These are phyloP conservation scores for Echeneis naucrates DNA, from an alignment of 2,797 vertebrate genomes.

Conservation along the genomic window DNA sequence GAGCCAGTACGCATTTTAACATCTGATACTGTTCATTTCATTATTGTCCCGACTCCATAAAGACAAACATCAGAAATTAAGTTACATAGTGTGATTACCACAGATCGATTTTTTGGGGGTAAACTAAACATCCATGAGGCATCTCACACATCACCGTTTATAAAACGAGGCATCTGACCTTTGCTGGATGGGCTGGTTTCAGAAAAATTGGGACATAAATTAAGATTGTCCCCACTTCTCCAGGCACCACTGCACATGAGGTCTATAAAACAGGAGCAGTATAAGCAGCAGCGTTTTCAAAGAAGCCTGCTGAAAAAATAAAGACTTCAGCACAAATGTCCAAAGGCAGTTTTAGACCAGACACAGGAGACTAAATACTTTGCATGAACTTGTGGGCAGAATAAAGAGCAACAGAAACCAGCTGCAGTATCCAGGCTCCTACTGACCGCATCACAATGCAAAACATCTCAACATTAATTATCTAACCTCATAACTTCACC, in stretches of 20 bases:
- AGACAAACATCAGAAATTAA: no score
- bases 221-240: background rate
- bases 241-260: background rate
- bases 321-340: background rate
- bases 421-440: background rate
- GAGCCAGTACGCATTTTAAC: no score
- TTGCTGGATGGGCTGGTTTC: background rate
- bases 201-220: background rate
- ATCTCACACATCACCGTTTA: no score
- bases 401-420: background rate
- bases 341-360: background rate
- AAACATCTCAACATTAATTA: background rate
- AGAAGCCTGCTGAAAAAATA: background rate
- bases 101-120: no score
- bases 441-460: background rate
- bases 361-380: background rate
- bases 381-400: background rate
- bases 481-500: background rate
- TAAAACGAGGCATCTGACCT: no score
- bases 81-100: no score
- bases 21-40: no score
- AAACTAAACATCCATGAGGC: no score
- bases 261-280: background rate
- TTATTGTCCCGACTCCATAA: no score
- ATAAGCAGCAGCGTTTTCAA: background rate